Evolutionary conservation across 2,888 invertebrate species (phyloP).

Genomic region (Entomobrya proxima): DNA sequence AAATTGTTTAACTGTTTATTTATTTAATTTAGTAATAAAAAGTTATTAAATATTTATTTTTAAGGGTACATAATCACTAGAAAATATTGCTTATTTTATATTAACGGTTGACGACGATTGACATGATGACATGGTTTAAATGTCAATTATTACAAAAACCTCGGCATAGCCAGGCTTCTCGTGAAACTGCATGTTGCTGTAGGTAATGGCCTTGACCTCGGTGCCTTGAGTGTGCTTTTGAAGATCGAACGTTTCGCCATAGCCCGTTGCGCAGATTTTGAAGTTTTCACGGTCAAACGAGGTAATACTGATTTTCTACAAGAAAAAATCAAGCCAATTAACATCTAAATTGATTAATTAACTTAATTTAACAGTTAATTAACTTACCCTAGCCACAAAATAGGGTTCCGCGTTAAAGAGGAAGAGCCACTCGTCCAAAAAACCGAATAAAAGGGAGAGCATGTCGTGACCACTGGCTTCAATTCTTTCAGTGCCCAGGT

Average conservation of each 20-base stretch:
- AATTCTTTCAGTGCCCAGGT: conserved; percentile 87
- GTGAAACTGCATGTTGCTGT: conserved; percentile 97
- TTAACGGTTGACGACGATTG: too few relatives aligned
- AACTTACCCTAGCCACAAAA: conserved; percentile 83
- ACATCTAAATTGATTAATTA: background rate
- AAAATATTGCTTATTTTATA: too few relatives aligned
- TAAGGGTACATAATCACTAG: too few relatives aligned
- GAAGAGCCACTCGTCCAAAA: conserved; percentile 95
- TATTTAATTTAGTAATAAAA: too few relatives aligned
- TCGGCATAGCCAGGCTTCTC: conserved; percentile 84
- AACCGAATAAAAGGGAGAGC: conserved; percentile 91
- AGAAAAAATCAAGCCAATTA: too few relatives aligned
- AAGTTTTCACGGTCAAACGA: conserved; percentile 91
- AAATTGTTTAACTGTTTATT: too few relatives aligned
- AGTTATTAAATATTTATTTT: too few relatives aligned
- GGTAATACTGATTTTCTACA: conserved; percentile 89
- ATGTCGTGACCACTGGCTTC: conserved; percentile 94
- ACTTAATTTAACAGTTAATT: background rate
- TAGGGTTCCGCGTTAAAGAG: conserved; percentile 94
- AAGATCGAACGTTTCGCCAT: conserved; percentile 95
- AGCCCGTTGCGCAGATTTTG: conserved; percentile 85
- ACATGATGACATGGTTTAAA: too few relatives aligned
- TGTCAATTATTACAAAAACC: conserved; percentile 98
- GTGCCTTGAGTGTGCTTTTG: conserved; percentile 97
- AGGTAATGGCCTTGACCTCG: conserved; percentile 99